Evolutionary conservation across 1,140 invertebrate species (phyloP), one percentile per base, ranked within the genome.

Genomic region (Papilio machaon): DNA sequence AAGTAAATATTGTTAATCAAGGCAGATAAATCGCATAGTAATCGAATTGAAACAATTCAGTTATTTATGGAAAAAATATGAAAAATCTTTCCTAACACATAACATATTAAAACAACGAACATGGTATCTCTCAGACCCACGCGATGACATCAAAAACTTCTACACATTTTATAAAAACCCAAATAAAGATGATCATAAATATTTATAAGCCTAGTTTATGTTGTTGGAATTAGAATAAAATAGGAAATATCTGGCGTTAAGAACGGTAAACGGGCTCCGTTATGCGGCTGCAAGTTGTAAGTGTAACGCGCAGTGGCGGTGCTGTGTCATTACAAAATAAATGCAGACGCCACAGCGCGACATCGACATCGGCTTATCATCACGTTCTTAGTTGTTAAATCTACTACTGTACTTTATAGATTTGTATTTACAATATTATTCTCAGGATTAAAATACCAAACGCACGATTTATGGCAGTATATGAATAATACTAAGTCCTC

Each of bases 261-360:
- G 80, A 90, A 92, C 91, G 91, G 91, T 92, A 92, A 84, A 85
- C 82, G 80, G 80, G 85, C 76, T 82, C 90, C 90, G 91, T 92
- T 92, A 90, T 85, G 54, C 58, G 77, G 77, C 76, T 82, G 85
- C 83, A 86, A 82, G 81, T 84, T 80, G 85, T 82, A 89, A 87
- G 87, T 89, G 85, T 90, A 90, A 89, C 88, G 87, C 88, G 77
- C 83, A 82, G 85, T 87, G 87, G 11, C 49, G 11, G 54, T 85
- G 87, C 82, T 80, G 82, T 88, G 89, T 88, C 90, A 88, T 88
- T 91, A 87, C 54, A 84, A 85, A 86, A 83, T 77, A 73, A 83
- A 86, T 85, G 82, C 80, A 86, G 80, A 82, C 80, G 74, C 73
- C 77, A 77, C 80, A 82, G 19, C 60, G 3, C 54, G n/a, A 17